phyloP scores from a whole-genome alignment of 2,113 vertebrate genomes.

The Pseudorasbora parva region DNA sequence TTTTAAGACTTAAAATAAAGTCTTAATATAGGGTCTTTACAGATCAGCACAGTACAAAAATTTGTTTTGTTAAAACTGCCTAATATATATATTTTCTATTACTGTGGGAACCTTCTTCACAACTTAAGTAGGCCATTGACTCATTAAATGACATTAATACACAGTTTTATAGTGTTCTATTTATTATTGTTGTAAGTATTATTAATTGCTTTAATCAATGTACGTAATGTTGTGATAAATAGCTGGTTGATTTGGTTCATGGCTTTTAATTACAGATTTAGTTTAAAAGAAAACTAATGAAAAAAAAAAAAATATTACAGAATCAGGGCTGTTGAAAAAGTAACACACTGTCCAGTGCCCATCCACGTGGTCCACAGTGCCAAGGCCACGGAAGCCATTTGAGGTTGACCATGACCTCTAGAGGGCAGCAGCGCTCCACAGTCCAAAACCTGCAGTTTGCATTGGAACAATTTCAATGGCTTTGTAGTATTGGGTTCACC shows the following conservation, averaged over 20 bases:
- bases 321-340: no score
- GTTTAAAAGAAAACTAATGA: no score
- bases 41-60: neutral
- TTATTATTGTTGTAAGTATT: no score
- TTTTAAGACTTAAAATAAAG: no score
- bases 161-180: neutral
- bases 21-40: neutral
- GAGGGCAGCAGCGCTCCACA: constrained; percentile 58
- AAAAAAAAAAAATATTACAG: no score
- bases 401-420: constrained; percentile 29
- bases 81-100: no score
- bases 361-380: neutral
- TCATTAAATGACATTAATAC: neutral
- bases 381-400: neutral
- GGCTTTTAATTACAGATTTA: no score
- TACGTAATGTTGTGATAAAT: no score
- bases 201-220: no score
- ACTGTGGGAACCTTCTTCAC: neutral
- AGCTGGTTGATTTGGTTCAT: no score
- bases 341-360: neutral
- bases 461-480: constrained; percentile 16
- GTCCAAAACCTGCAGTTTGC: neutral
- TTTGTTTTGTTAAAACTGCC: no score
- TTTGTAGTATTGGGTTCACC: neutral
- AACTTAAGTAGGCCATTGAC: neutral